phyloP scores from a whole-genome alignment of 2,797 vertebrate species.

The Tangara arthus region DNA sequence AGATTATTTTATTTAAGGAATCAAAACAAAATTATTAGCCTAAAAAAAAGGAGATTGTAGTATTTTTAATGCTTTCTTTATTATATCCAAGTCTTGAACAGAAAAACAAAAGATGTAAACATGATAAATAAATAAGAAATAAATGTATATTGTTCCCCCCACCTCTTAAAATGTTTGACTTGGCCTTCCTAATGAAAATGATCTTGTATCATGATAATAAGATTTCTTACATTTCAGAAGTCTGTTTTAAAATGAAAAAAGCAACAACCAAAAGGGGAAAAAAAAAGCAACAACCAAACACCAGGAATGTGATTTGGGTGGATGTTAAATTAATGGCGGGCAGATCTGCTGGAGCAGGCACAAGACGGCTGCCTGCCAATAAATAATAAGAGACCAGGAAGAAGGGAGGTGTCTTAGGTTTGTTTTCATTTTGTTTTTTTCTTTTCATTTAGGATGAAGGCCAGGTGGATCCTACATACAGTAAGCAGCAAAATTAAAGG shows the following conservation, averaged over 20 bases:
- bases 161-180: slow-evolving; percentile 64
- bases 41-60: slow-evolving; percentile 39
- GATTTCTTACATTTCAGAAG: slow-evolving; percentile 46
- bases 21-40: slow-evolving; percentile 43
- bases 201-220: neutral
- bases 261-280: neutral
- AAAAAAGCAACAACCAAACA: slow-evolving; percentile 20
- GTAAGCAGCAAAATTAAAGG: slow-evolving; percentile 68
- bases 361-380: slow-evolving; percentile 63
- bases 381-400: slow-evolving; percentile 74
- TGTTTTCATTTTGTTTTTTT: slow-evolving; percentile 55
- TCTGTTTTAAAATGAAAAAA: neutral
- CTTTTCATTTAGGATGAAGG: slow-evolving; percentile 57
- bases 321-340: slow-evolving; percentile 53
- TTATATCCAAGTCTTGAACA: slow-evolving; percentile 72
- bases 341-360: slow-evolving; percentile 54
- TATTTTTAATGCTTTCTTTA: slow-evolving; percentile 77
- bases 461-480: slow-evolving; percentile 67
- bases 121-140: slow-evolving; percentile 84
- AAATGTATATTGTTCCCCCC: slow-evolving; percentile 70
- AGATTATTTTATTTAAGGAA: slow-evolving; percentile 50
- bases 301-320: slow-evolving; percentile 47
- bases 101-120: slow-evolving; percentile 79
- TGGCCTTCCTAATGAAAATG: slow-evolving; percentile 57
- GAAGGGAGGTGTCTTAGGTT: slow-evolving; percentile 15